These are phyloP conservation scores for Gymnarchus niloticus DNA, from an alignment of 2,113 vertebrate species.

Conservation along the genomic window DNA sequence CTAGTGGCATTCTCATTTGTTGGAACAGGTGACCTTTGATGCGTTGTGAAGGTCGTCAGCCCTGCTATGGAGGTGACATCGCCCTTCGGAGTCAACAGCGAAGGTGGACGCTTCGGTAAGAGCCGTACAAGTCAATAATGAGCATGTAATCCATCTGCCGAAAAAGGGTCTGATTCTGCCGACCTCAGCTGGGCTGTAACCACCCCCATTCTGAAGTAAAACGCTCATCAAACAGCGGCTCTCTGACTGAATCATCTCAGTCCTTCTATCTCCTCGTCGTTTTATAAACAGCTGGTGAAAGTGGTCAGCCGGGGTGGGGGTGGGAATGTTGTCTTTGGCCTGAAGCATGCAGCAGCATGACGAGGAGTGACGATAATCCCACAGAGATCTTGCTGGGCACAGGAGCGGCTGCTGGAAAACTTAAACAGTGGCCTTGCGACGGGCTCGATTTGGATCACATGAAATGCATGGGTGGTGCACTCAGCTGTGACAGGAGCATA, in stretches of 20 bases:
- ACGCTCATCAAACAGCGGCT: not conserved
- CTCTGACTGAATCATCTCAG: not conserved
- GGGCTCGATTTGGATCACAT: slow-evolving; percentile 40
- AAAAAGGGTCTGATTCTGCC: not conserved
- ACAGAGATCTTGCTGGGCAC: slow-evolving; percentile 28
- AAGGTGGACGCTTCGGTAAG: no score
- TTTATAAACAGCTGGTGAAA: not conserved
- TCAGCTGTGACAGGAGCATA: slow-evolving; percentile 53
- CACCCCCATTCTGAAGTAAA: not conserved
- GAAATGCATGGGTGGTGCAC: slow-evolving; percentile 49
- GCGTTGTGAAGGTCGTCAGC: not conserved
- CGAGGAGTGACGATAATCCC: not conserved
- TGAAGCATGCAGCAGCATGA: not conserved
- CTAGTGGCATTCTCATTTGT: not conserved
- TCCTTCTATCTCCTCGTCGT: not conserved
- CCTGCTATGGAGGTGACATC: not conserved
- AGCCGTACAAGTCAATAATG: not conserved
- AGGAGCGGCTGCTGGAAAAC: slow-evolving; percentile 62
- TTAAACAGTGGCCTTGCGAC: slow-evolving; percentile 51
- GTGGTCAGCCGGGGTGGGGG: not conserved
- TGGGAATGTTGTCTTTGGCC: not conserved
- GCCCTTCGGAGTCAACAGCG: not conserved
- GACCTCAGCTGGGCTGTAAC: not conserved
- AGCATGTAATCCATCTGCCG: not conserved
- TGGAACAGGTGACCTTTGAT: not conserved